Conservation (phyloP, 2,888 invertebrate genomes). For the Trissolcus brochymenae region DNA sequence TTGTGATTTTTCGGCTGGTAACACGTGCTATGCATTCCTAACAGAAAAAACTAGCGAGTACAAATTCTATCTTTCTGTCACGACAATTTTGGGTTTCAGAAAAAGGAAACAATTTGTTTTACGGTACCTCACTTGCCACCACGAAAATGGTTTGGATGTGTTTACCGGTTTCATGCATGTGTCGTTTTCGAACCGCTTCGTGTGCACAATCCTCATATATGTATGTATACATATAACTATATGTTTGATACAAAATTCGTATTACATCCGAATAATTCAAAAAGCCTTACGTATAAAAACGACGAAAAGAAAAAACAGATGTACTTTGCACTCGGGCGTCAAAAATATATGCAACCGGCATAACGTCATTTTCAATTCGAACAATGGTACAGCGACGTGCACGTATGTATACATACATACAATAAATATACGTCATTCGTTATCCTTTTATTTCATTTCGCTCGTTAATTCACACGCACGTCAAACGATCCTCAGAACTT, state of each 20-base stretch:
- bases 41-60: too few species aligned
- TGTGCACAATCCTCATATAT: conserved; percentile 38
- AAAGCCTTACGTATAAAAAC: conserved; percentile 52
- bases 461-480: conserved; percentile 28
- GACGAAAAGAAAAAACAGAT: conserved; percentile 34
- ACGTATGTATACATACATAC: conserved; percentile 38
- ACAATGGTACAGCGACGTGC: conserved; percentile 53
- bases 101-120: background rate
- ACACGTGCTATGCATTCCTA: too few species aligned
- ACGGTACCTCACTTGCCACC: background rate
- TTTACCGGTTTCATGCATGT: conserved; percentile 60
- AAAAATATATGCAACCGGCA: conserved; percentile 59
- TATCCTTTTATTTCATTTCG: conserved; percentile 12
- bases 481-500: conserved; percentile 57
- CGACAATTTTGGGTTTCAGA: background rate
- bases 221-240: conserved; percentile 47
- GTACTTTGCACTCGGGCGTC: conserved; percentile 60
- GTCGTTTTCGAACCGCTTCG: conserved; percentile 48
- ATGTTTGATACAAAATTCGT: conserved; percentile 42
- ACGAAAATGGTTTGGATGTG: conserved; percentile 39
- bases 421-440: conserved; percentile 26
- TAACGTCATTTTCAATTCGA: conserved; percentile 56
- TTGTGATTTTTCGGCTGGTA: too few species aligned
- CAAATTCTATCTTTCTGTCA: background rate
- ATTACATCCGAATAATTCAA: conserved; percentile 50